These are phyloP conservation scores for Euzetes globulus DNA, from an alignment of 2,888 invertebrate genomes.

Conservation along the genomic window DNA sequence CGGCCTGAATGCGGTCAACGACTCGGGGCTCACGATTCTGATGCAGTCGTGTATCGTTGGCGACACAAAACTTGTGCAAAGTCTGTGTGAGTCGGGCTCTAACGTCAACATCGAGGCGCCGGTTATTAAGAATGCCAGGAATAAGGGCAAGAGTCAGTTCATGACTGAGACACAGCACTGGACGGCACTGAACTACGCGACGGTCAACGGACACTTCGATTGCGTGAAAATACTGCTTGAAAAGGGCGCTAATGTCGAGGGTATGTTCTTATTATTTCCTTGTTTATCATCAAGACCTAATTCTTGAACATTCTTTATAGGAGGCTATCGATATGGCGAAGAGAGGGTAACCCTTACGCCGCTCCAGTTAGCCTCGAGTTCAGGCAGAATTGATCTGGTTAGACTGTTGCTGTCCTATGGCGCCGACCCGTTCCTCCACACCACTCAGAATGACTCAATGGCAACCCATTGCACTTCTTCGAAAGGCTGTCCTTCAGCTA, in stretches of 20 bases:
- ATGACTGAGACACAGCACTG: constrained; percentile 66
- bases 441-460: constrained; percentile 72
- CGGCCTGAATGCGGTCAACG: constrained; percentile 41
- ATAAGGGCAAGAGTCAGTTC: constrained; percentile 43
- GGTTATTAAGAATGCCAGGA: background rate
- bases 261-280: background rate
- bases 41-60: constrained; percentile 74
- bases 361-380: constrained; percentile 73
- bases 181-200: constrained; percentile 80
- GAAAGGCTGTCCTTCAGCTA: constrained; percentile 76
- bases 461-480: constrained; percentile 81
- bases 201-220: constrained; percentile 50
- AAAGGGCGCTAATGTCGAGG: constrained; percentile 69
- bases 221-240: constrained; percentile 39
- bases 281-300: too few species aligned
- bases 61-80: constrained; percentile 66
- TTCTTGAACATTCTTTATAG: constrained; percentile 47
- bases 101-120: constrained; percentile 64
- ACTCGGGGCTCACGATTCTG: constrained; percentile 65
- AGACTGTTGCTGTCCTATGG: constrained; percentile 56
- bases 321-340: constrained; percentile 70
- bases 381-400: constrained; percentile 62
- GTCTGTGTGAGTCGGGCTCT: constrained; percentile 62
- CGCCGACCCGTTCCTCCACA: constrained; percentile 71
- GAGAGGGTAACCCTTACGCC: constrained; percentile 81